Conservation (phyloP, 2,113 vertebrate species). For the Alces alces region DNA sequence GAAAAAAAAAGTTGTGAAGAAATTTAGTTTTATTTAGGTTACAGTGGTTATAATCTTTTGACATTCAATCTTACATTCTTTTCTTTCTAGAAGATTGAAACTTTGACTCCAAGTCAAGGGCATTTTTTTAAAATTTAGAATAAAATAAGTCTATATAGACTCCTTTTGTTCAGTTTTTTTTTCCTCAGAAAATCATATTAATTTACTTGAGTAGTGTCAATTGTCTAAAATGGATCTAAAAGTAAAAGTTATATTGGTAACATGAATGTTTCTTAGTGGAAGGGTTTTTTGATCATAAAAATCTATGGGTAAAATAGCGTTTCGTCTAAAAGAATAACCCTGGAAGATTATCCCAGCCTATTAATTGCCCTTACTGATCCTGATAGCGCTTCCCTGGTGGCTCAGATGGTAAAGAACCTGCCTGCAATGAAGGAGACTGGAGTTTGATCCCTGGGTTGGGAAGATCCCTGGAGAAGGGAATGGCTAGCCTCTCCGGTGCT, state of each 20-base stretch:
- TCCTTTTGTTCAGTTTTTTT: not conserved
- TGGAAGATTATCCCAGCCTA: not conserved
- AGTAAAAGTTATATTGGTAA: not conserved
- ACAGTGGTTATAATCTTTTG: not conserved
- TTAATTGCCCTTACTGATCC: not conserved
- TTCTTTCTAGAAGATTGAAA: not conserved
- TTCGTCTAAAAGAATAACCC: not conserved
- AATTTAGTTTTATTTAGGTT: conserved; percentile 3
- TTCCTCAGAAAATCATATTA: not conserved
- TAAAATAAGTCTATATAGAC: not conserved
- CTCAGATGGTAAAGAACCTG: not conserved
- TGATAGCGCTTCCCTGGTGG: not conserved
- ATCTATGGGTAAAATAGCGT: not conserved
- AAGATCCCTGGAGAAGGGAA: not conserved
- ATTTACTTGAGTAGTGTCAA: not conserved
- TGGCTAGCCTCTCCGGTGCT: not conserved
- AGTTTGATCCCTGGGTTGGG: not conserved
- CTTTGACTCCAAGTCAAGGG: not conserved
- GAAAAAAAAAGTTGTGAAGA: not conserved
- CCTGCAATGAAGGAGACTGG: not conserved
- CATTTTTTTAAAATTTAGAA: not conserved
- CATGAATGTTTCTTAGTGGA: not conserved
- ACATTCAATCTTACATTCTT: not conserved
- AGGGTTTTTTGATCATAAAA: not conserved
- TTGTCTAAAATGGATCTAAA: not conserved